Evolutionary conservation across 2,113 vertebrate species (phyloP).

Genomic region (Neodon shergylaensis): DNA sequence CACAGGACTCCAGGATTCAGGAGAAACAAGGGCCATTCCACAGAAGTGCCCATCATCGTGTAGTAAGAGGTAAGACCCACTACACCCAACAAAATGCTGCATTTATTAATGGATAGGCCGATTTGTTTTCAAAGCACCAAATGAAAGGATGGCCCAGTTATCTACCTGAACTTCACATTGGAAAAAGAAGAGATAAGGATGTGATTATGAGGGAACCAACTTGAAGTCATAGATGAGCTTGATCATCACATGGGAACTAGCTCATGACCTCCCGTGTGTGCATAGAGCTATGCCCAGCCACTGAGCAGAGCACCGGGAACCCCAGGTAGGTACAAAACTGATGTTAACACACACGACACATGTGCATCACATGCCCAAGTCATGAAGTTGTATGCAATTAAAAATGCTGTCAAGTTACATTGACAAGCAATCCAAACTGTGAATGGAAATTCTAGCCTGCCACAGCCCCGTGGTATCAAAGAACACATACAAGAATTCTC

Average conservation of each 20-base stretch:
- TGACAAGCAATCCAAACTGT: not conserved
- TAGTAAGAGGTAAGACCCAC: not conserved
- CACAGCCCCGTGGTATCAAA: not conserved
- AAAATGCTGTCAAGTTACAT: not conserved
- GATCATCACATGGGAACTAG: not conserved
- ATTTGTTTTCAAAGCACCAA: constrained; percentile 37
- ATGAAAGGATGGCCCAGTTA: not conserved
- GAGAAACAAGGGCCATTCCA: not conserved
- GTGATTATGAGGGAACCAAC: not conserved
- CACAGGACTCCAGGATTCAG: not conserved
- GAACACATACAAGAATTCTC: not conserved
- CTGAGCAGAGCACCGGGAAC: not conserved
- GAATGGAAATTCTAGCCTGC: not conserved
- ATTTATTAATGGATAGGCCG: not conserved
- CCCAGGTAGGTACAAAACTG: not conserved
- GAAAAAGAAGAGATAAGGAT: not conserved
- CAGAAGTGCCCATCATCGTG: not conserved
- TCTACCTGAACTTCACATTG: not conserved
- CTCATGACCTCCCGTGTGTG: not conserved
- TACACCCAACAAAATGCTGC: not conserved
- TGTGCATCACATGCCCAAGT: not conserved
- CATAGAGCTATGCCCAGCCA: not conserved
- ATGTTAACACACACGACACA: not conserved
- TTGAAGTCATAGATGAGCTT: not conserved
- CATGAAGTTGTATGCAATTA: not conserved